phyloP scores from a whole-genome alignment of 2,113 vertebrate species.

The Tiliqua scincoides region DNA sequence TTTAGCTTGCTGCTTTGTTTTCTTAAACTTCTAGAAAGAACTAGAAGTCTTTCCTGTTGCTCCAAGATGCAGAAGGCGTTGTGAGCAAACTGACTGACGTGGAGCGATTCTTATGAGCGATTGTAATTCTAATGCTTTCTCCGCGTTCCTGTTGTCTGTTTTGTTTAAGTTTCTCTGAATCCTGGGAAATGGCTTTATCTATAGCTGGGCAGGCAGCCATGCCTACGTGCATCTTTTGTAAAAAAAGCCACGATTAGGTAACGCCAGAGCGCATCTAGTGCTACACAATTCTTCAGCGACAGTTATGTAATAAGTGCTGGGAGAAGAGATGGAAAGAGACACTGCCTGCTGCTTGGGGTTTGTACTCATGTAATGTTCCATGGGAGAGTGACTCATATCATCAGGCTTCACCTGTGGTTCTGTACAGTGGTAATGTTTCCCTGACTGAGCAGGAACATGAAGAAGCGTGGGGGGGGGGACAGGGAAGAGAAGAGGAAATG shows the following conservation, averaged over 20 bases:
- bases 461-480: neutral
- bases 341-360: neutral
- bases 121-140: neutral
- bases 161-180: neutral
- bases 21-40: neutral
- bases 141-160: neutral
- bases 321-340: neutral
- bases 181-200: neutral
- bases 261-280: neutral
- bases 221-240: neutral
- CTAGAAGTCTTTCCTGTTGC: neutral
- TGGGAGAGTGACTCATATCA: neutral
- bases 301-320: constrained; percentile 11
- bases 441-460: neutral
- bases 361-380: constrained; percentile 9
- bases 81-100: neutral
- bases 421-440: neutral
- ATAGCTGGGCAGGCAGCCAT: neutral
- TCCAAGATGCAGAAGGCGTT: neutral
- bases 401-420: neutral
- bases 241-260: constrained; percentile 1
- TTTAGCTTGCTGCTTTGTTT: neutral
- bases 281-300: neutral
- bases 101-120: too few relatives aligned
- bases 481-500: too few relatives aligned